Evolutionary conservation across 1,140 invertebrate genomes (phyloP).

Genomic region (Diploscapter pachys): DNA sequence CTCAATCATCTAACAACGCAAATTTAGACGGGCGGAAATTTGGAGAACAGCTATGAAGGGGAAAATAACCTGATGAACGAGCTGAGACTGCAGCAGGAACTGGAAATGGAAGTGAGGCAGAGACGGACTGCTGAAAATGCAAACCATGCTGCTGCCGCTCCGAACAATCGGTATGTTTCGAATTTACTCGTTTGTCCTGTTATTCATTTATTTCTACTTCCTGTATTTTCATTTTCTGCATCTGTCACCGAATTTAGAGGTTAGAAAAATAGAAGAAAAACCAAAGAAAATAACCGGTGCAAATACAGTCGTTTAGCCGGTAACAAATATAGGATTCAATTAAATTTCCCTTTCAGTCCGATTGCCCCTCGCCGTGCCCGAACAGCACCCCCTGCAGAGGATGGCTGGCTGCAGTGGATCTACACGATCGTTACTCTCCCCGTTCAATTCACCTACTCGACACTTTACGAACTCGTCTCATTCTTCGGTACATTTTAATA

Average conservation of each 20-base stretch:
- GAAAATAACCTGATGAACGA: not conserved
- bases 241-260: not conserved
- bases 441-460: constrained; percentile 2
- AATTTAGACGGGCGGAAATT: constrained; percentile 12
- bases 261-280: not conserved
- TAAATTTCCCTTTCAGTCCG: not conserved
- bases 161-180: too few species aligned
- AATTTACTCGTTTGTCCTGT: too few species aligned
- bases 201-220: too few species aligned
- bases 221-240: too few species aligned
- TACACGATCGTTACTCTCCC: constrained; percentile 4
- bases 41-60: constrained; percentile 15
- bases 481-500: not conserved
- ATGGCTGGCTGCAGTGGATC: constrained; percentile 6
- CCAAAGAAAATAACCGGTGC: not conserved
- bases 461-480: constrained; percentile 3
- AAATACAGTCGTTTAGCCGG: not conserved
- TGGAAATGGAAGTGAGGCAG: not conserved
- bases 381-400: not conserved
- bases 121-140: not conserved
- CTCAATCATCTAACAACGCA: too few species aligned
- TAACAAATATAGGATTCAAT: not conserved
- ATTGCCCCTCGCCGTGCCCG: not conserved
- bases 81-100: not conserved
- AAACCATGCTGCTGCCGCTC: not conserved